Evolutionary conservation across 2,113 vertebrate species (phyloP).

Genomic region (Motacilla tschutschensis): DNA sequence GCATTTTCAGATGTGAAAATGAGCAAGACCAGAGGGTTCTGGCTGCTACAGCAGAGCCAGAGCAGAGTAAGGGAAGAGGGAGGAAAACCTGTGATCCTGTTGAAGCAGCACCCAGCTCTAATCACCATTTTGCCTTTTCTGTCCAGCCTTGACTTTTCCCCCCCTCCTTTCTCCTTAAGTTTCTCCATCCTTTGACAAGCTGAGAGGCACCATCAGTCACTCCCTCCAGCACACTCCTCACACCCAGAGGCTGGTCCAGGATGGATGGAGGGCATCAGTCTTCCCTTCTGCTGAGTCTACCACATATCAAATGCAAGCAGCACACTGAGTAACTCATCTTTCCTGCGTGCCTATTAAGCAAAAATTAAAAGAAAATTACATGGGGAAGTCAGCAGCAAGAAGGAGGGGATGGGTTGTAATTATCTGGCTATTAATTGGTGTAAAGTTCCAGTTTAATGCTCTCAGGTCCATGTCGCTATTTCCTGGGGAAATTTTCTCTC

Average conservation of each 20-base stretch:
- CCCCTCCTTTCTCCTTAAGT: neutral
- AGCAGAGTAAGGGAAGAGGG: neutral
- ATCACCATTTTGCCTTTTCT: neutral
- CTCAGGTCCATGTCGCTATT: neutral
- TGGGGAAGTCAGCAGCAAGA: neutral
- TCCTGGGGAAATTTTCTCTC: conserved; percentile 36
- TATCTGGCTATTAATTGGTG: neutral
- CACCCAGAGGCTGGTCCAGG: neutral
- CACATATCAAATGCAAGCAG: neutral
- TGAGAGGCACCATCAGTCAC: neutral
- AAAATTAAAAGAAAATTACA: conserved; percentile 49
- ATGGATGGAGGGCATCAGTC: neutral
- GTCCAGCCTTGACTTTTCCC: neutral
- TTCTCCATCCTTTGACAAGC: neutral
- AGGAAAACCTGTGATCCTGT: neutral
- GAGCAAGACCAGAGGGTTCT: neutral
- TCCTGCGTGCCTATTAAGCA: neutral
- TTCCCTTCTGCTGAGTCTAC: neutral
- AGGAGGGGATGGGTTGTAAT: conserved; percentile 13
- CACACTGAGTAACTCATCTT: neutral
- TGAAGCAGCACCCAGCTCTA: neutral
- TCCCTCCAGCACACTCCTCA: neutral
- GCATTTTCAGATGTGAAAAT: neutral
- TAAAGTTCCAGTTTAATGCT: conserved; percentile 16
- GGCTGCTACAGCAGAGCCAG: neutral